These are phyloP conservation scores for Stomatorhinus walkeri DNA, from an alignment of 2,797 vertebrate genomes.

Conservation along the genomic window DNA sequence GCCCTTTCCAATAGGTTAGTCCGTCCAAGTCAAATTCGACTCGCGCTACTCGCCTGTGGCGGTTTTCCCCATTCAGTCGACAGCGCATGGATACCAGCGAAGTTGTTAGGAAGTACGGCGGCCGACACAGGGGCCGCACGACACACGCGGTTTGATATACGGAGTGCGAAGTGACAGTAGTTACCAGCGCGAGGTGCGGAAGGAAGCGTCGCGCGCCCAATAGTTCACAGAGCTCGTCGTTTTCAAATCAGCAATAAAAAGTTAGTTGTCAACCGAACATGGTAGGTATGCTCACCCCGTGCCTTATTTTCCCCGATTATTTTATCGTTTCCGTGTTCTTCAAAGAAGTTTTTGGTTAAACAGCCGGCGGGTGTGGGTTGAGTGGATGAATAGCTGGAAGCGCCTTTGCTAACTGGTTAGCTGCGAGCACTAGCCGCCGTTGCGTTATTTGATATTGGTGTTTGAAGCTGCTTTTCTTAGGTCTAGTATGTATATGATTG, in stretches of 20 bases:
- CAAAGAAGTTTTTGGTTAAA: not conserved
- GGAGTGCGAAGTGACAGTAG: constrained; percentile 22
- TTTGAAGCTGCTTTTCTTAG: not conserved
- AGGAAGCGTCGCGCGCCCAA: constrained; percentile 17
- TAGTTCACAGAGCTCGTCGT: not conserved
- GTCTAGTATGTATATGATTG: not conserved
- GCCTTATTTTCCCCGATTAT: not conserved
- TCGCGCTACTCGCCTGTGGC: not conserved
- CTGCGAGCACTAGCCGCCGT: not conserved
- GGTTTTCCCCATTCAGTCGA: not conserved
- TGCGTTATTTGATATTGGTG: not conserved
- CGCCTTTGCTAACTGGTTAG: not conserved
- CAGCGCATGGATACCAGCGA: constrained; percentile 37
- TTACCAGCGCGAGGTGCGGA: constrained; percentile 25
- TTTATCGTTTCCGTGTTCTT: not conserved
- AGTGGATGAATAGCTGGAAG: not conserved
- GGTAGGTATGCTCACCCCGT: not conserved
- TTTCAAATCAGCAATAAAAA: not conserved
- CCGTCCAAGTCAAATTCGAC: not conserved
- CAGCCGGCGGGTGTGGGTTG: not conserved
- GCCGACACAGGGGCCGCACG: constrained; percentile 34
- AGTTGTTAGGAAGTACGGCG: constrained; percentile 43
- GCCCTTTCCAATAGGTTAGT: not conserved
- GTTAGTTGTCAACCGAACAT: not conserved
- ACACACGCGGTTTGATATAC: constrained; percentile 39